Percentiles rank a stretch among this genome's conserved stretches.
phyloP scores from a whole-genome alignment of 2,888 invertebrate genomes.

The Leptura quadrifasciata region DNA sequence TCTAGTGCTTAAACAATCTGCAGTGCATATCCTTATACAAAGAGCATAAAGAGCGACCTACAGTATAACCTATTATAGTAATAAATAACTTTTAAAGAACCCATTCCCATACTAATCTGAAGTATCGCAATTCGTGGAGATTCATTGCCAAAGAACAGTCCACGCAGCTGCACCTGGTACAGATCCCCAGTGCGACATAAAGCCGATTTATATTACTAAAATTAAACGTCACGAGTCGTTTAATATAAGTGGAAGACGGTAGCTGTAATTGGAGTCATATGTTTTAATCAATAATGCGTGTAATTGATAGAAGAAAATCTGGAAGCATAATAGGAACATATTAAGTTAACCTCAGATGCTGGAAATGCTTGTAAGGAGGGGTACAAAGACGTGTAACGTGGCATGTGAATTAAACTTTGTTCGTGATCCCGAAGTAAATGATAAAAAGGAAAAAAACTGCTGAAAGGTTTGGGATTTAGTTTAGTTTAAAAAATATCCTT shows the following conservation, averaged over 20 bases:
- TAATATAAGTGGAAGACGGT: slow-evolving; percentile 53
- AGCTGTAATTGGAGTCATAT: slow-evolving; percentile 57
- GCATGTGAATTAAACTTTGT: slow-evolving; percentile 1
- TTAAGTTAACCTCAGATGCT: slow-evolving; percentile 47
- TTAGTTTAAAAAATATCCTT: not conserved
- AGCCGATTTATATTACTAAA: slow-evolving; percentile 50
- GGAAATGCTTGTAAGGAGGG: slow-evolving; percentile 25
- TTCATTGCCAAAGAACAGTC: slow-evolving; percentile 20
- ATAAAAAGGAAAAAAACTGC: slow-evolving; percentile 51
- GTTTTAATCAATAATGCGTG: slow-evolving; percentile 64
- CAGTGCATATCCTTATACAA: slow-evolving; percentile 15
- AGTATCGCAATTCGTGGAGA: slow-evolving; percentile 22
- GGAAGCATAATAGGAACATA: slow-evolving; percentile 38
- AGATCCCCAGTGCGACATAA: slow-evolving; percentile 34
- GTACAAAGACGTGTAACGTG: slow-evolving; percentile 19
- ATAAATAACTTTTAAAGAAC: slow-evolving; percentile 30
- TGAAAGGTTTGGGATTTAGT: not conserved
- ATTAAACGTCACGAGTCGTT: slow-evolving; percentile 59
- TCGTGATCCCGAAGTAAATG: not conserved
- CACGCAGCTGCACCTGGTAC: slow-evolving; percentile 24
- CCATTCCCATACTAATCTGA: slow-evolving; percentile 21
- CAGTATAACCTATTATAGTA: slow-evolving; percentile 16
- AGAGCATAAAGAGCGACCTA: not conserved
- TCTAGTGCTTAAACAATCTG: slow-evolving; percentile 14
- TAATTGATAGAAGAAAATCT: slow-evolving; percentile 59